A percentile compares a stretch with the other conserved stretches of the same genome.
Evolutionary conservation across 2,888 invertebrate genomes (phyloP).

Genomic region (Helobdella robusta): DNA sequence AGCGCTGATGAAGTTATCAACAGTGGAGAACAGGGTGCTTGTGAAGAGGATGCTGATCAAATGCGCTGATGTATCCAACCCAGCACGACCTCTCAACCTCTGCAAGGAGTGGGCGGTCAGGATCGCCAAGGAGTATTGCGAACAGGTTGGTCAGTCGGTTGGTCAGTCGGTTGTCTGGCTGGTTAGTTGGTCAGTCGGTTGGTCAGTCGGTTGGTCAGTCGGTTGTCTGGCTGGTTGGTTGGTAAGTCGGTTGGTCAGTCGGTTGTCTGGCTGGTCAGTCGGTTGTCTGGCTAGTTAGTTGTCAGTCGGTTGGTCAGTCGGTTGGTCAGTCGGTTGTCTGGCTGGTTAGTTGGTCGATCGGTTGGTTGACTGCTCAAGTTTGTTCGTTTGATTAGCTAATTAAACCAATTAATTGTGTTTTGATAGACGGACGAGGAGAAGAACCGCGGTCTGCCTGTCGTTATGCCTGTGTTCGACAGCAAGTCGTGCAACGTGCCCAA

Average conservation of each 20-base stretch:
- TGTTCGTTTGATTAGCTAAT: neutral
- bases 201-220: neutral
- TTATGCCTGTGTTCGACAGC: conserved; percentile 97
- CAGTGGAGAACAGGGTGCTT: conserved; percentile 64
- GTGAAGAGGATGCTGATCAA: conserved; percentile 94
- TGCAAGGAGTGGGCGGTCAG: conserved; percentile 82
- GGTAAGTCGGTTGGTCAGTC: neutral
- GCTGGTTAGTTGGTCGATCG: no score
- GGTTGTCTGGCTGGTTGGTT: conserved; percentile 4
- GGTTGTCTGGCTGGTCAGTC: no score
- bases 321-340: no score
- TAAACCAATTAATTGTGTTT: conserved; percentile 12
- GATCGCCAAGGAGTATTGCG: conserved; percentile 94
- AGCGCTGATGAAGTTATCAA: conserved; percentile 18
- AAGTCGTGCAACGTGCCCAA: conserved; percentile 88
- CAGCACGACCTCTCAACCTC: conserved; percentile 69
- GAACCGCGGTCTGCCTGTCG: conserved; percentile 73
- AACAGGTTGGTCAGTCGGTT: conserved; percentile 53
- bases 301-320: no score
- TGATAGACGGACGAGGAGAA: conserved; percentile 88
- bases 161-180: neutral
- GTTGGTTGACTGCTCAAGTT: no score
- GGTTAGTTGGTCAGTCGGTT: neutral
- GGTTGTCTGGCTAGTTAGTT: no score
- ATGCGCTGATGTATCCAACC: conserved; percentile 95